A percentile compares a stretch with the other conserved stretches of the same genome.
Conservation (phyloP, 2,888 invertebrate species). For the Volucella inflata region DNA sequence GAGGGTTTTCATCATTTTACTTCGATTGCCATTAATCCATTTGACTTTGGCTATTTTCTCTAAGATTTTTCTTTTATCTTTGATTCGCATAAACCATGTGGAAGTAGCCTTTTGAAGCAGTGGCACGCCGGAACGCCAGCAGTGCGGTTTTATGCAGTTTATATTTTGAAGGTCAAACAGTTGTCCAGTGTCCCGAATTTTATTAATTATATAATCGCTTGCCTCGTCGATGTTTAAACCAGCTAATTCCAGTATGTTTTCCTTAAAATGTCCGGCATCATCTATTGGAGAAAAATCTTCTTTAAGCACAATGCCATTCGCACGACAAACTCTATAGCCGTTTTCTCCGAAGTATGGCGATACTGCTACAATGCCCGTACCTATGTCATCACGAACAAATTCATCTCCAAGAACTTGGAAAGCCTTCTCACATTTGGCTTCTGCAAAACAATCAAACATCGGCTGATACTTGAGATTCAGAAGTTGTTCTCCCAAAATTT, state of each 20-base stretch:
- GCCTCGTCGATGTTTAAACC: constrained; percentile 97
- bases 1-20: constrained; percentile 85
- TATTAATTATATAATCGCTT: constrained; percentile 94
- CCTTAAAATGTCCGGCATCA: constrained; percentile 91
- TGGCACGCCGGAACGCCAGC: constrained; percentile 98
- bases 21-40: constrained; percentile 98
- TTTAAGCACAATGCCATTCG: constrained; percentile 92
- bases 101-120: constrained; percentile 97
- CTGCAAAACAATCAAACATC: constrained; percentile 86
- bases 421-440: constrained; percentile 85
- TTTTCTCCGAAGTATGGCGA: constrained; percentile 99
- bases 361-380: constrained; percentile 98
- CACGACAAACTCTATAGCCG: constrained; percentile 92
- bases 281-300: constrained; percentile 96
- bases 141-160: constrained; percentile 97
- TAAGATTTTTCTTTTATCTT: constrained; percentile 90
- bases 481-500: constrained; percentile 90
- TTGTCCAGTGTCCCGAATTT: constrained; percentile 89
- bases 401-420: constrained; percentile 92
- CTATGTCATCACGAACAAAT: constrained; percentile 96
- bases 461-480: constrained; percentile 92
- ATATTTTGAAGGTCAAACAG: constrained; percentile 89
- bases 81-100: constrained; percentile 97
- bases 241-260: constrained; percentile 91
- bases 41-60: constrained; percentile 92